Percentiles rank a stretch among this genome's conserved stretches.
phyloP scores from a whole-genome alignment of 1,140 invertebrate genomes.

The Diabrotica virgifera region DNA sequence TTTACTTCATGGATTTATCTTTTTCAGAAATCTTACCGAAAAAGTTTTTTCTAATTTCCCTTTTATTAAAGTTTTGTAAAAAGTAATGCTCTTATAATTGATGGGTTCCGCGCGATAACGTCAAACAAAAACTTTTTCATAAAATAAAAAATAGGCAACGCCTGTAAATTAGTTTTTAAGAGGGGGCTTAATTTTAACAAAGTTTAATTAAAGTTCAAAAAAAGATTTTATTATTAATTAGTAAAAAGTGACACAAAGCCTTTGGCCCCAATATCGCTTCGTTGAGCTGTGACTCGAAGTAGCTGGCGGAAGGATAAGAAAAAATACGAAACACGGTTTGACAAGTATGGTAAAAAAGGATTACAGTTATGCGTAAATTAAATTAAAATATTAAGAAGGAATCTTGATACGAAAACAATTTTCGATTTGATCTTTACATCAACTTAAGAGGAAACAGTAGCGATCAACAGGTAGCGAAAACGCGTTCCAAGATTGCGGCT shows the following conservation, averaged over 20 bases:
- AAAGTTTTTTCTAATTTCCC: not conserved
- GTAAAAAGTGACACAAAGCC: not conserved
- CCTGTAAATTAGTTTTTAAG: not conserved
- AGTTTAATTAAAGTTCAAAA: not conserved
- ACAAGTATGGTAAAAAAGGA: too few relatives aligned
- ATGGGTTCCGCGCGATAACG: not conserved
- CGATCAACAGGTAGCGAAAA: too few relatives aligned
- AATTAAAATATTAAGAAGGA: too few relatives aligned
- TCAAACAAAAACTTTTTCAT: not conserved
- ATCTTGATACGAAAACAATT: too few relatives aligned
- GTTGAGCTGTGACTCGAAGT: too few relatives aligned
- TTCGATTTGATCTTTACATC: too few relatives aligned
- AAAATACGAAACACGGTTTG: too few relatives aligned
- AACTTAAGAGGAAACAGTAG: too few relatives aligned
- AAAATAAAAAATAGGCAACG: constrained; percentile 1
- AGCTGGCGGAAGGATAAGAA: too few relatives aligned
- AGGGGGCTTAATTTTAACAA: not conserved
- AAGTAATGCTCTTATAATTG: constrained; percentile 1
- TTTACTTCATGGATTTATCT: not conserved
- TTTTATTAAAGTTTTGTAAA: not conserved
- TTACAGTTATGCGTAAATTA: too few relatives aligned
- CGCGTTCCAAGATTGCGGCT: too few relatives aligned
- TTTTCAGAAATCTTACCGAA: not conserved
- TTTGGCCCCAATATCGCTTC: not conserved
- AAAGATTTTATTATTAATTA: not conserved